Evolutionary conservation across 2,888 invertebrate genomes (phyloP).

Genomic region (Cephus sareptanus): DNA sequence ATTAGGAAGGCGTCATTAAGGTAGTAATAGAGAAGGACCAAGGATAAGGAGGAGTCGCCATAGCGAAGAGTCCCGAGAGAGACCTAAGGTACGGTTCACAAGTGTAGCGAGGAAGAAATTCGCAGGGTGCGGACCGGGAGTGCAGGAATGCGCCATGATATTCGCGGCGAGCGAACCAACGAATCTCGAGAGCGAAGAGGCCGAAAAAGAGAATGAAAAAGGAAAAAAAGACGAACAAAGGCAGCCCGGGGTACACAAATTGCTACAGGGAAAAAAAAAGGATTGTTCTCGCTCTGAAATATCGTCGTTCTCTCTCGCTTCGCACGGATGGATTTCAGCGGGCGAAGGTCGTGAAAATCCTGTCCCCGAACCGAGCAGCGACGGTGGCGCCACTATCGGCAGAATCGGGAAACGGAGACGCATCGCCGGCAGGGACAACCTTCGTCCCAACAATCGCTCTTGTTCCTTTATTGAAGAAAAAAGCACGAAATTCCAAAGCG

Average conservation of each 20-base stretch:
- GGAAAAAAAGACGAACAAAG: conserved; percentile 26
- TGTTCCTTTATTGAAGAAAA: background rate
- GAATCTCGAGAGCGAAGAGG: conserved; percentile 36
- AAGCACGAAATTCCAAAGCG: background rate
- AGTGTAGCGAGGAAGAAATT: background rate
- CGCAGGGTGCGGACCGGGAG: background rate
- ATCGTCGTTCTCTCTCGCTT: background rate
- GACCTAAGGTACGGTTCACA: background rate
- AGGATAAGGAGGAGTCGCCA: background rate
- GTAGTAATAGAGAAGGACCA: background rate
- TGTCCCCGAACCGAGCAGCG: background rate
- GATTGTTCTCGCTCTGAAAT: conserved; percentile 3
- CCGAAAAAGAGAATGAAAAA: conserved; percentile 21
- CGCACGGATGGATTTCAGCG: background rate
- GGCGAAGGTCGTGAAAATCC: background rate
- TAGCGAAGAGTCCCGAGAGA: background rate
- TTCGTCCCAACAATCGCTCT: background rate
- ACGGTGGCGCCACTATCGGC: background rate
- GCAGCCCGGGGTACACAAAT: conserved; percentile 30
- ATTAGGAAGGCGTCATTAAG: background rate
- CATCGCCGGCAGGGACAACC: background rate
- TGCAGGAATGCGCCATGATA: conserved; percentile 48
- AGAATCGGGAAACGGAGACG: background rate
- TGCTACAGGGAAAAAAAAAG: conserved; percentile 28
- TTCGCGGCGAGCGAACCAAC: conserved; percentile 39